A percentile compares a stretch with the other conserved stretches of the same genome.
phyloP scores from a whole-genome alignment of 2,888 invertebrate genomes.

The Pyrocoelia pectoralis region DNA sequence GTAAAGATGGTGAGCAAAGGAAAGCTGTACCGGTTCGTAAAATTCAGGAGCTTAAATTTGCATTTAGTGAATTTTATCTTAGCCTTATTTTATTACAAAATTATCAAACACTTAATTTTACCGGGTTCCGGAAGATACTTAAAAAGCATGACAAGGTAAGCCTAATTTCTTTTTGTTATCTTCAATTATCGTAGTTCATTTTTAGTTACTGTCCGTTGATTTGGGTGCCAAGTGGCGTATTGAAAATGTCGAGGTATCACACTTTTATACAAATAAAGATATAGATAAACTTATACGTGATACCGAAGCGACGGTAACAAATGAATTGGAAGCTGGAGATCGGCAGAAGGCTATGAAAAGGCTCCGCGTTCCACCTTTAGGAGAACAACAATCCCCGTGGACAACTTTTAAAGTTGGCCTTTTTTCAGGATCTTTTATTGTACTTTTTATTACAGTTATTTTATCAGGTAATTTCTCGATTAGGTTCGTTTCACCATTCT shows the following conservation, averaged over 20 bases:
- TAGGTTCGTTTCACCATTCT: no score
- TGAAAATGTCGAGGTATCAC: slow-evolving; percentile 81
- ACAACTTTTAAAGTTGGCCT: slow-evolving; percentile 86
- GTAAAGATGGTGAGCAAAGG: slow-evolving; percentile 5
- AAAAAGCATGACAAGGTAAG: slow-evolving; percentile 88
- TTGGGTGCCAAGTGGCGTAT: slow-evolving; percentile 81
- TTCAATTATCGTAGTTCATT: slow-evolving; percentile 15
- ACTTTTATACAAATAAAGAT: slow-evolving; percentile 85
- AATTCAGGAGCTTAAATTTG: slow-evolving; percentile 83
- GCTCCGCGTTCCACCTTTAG: slow-evolving; percentile 83
- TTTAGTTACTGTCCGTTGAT: slow-evolving; percentile 70
- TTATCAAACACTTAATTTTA: slow-evolving; percentile 88
- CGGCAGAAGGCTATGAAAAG: slow-evolving; percentile 88
- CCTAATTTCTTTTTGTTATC: background rate
- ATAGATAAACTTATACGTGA: slow-evolving; percentile 84
- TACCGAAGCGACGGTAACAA: slow-evolving; percentile 76
- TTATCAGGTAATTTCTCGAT: slow-evolving; percentile 68
- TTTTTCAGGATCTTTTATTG: slow-evolving; percentile 82
- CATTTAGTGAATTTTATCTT: slow-evolving; percentile 90
- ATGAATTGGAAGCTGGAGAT: slow-evolving; percentile 79
- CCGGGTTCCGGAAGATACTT: slow-evolving; percentile 88
- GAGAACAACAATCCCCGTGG: slow-evolving; percentile 84
- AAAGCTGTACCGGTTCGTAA: slow-evolving; percentile 68
- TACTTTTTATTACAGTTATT: slow-evolving; percentile 75
- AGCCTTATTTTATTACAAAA: slow-evolving; percentile 86